Base-by-base conservation (phyloP, 2,113 vertebrate species). In the Austrofundulus limnaeus region DNA sequence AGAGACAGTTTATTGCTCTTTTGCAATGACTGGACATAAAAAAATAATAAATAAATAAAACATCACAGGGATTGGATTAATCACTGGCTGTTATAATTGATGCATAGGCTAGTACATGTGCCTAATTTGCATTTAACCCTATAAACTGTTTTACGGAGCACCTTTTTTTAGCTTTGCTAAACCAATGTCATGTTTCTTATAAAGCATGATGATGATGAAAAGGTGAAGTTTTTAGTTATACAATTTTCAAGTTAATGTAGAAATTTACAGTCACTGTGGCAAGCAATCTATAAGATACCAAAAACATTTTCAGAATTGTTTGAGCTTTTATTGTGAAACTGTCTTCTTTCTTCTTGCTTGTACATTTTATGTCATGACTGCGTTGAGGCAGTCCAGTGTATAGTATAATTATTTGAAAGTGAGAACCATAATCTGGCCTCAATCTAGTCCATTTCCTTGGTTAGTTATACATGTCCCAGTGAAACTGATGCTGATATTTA, bases 111-210 rank as follows among this genome's bases (percentile, higher is more conserved):
- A 42, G 23, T 37, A 25, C 61, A 53, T 37, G 43, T 4, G 48
- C 11, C 43, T 38, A 61, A 70, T 70, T 61, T 14, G 48, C 20
- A 20, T 37, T 66, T 61, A 74, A 58, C 14, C 41, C 15, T 42
- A 3, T 53, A 13, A 43, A 46, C 10, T 61, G 11, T 5, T 31
- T 46, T 66, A 66, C 38, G 28, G 39, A 11, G 34, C 25, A 20
- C 23, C 20, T 4, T 37, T 42, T 23, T 50, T 68, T 20, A 28
- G 17, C 34, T 61, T 59, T 31, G 7, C 28, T 52, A 59, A 54
- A 24, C 23, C 24, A 66, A 28, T 16, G 31, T 15, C 2, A 38
- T 28, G 11, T 42, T 57, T 62, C 2, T 55, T 59, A 14, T 34
- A n/a, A 61, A 41, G n/a, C 15, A n/a, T 46, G 61, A 53, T 13